Evolutionary conservation across 1,140 invertebrate genomes (phyloP).

Genomic region (Zeugodacus cucurbitae): DNA sequence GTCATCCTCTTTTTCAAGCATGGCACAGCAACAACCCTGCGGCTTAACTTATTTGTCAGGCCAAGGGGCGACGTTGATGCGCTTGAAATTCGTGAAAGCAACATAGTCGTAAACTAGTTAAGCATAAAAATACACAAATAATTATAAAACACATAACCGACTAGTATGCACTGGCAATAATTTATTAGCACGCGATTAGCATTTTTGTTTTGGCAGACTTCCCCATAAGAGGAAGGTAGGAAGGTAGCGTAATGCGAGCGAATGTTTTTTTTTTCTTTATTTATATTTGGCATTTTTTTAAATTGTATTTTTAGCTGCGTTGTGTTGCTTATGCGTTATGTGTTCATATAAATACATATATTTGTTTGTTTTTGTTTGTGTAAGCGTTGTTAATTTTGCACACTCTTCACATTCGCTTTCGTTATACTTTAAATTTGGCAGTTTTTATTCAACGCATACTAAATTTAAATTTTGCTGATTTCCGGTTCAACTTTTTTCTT

Average conservation of each 20-base stretch:
- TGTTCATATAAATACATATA: background rate
- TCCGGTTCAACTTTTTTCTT: background rate
- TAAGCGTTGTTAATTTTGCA: background rate
- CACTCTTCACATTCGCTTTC: background rate
- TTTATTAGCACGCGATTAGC: background rate
- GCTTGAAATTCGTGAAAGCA: background rate
- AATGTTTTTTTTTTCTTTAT: background rate
- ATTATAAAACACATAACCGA: background rate
- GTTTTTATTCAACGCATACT: background rate
- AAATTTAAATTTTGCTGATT: background rate
- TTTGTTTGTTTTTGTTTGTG: background rate
- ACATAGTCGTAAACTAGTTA: background rate
- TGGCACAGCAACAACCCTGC: background rate
- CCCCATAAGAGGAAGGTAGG: background rate
- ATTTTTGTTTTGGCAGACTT: background rate
- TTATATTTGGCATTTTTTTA: background rate
- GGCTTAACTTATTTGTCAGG: background rate
- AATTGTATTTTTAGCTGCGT: background rate
- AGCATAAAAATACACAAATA: background rate
- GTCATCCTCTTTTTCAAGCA: background rate
- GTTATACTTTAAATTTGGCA: background rate
- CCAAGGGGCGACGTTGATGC: background rate
- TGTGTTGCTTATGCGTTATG: too few relatives aligned
- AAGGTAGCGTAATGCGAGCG: background rate
- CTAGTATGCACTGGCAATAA: background rate